phyloP scores from a whole-genome alignment of 2,888 invertebrate species.

The Linnaemya vulpina region DNA sequence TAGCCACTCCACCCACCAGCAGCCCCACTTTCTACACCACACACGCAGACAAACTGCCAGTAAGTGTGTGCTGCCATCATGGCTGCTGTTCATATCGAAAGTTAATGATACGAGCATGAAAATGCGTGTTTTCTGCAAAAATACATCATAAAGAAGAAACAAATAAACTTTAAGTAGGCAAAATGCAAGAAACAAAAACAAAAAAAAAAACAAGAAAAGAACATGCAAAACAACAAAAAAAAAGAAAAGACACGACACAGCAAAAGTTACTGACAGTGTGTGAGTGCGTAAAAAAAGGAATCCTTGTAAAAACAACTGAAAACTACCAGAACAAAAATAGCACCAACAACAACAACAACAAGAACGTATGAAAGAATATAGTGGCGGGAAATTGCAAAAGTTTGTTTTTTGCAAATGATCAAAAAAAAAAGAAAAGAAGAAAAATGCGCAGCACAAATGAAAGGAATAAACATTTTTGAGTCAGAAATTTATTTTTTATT shows the following conservation, averaged over 20 bases:
- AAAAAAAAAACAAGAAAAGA: neutral
- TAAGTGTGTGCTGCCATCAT: neutral
- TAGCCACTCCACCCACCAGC: neutral
- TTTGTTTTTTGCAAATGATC: slow-evolving; percentile 40
- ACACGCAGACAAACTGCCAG: neutral
- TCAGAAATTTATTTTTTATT: slow-evolving; percentile 20
- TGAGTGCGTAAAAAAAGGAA: slow-evolving; percentile 6
- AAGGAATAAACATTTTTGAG: slow-evolving; percentile 44
- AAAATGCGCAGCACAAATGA: slow-evolving; percentile 28
- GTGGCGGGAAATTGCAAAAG: slow-evolving; percentile 70
- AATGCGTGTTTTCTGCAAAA: slow-evolving; percentile 51
- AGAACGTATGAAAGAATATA: no score
- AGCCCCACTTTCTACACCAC: no score
- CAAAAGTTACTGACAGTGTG: slow-evolving; percentile 49
- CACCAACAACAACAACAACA: no score
- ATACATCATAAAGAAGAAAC: slow-evolving; percentile 41
- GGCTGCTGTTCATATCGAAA: slow-evolving; percentile 36
- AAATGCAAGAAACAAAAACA: slow-evolving; percentile 4
- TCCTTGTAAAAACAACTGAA: slow-evolving; percentile 31
- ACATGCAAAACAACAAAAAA: slow-evolving; percentile 22
- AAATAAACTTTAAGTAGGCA: slow-evolving; percentile 53
- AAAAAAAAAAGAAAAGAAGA: slow-evolving; percentile 6
- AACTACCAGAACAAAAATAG: slow-evolving; percentile 14
- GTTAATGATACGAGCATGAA: slow-evolving; percentile 63
- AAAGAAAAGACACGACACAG: slow-evolving; percentile 11